Evolutionary conservation across 2,888 invertebrate species (phyloP), one percentile per base, ranked within the genome.

Genomic region (Stenodera caucasica): DNA sequence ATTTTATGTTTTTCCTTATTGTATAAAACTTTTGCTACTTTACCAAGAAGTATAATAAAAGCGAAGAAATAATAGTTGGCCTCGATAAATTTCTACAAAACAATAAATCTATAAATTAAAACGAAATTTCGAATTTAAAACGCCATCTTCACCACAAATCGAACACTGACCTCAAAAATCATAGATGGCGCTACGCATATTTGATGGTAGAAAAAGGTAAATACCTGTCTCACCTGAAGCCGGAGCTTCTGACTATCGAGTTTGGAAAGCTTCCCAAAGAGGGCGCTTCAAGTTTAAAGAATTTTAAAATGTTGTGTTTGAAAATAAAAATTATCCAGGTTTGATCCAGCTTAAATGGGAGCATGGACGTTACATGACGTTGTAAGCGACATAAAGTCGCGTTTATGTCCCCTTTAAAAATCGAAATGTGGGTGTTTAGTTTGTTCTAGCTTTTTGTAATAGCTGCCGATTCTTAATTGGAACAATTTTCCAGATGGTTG

Each of bases 1-100:
- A 23, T 45, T 45, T 45, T 45, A 45, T 45, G 45, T 45, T 45
- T 21, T 45, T 45, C 45, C 9, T 45, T 45, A 2, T 45, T 45
- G 45, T 21, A 45, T 21, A 14, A n/a, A n/a, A 45, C 11, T 45
- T 21, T 45, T 21, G 45, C 45, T 21, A 45, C 45, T 21, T 21
- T 45, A 45, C 45, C 45, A 18, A 45, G 45, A 45, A 45, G 8
- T 45, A 21, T 45, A 45, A 45, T 8, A 45, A n/a, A 33, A 33
- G 2, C n/a, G 8, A 33, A 33, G n/a, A 33, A 18, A 40, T 15
- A 40, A 40, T 12, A 12, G 5, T 11, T 45, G 45, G 18, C 45
- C 45, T 45, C 45, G 21, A 45, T 45, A 21, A 21, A 21, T 45
- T 40, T 12, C 9, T 40, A 11, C 40, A 40, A 45, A 45, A 21